Percentiles rank a stretch among this genome's conserved stretches.
These are phyloP conservation scores for Myotis davidii DNA, from an alignment of 2,113 vertebrate genomes.

Conservation along the genomic window DNA sequence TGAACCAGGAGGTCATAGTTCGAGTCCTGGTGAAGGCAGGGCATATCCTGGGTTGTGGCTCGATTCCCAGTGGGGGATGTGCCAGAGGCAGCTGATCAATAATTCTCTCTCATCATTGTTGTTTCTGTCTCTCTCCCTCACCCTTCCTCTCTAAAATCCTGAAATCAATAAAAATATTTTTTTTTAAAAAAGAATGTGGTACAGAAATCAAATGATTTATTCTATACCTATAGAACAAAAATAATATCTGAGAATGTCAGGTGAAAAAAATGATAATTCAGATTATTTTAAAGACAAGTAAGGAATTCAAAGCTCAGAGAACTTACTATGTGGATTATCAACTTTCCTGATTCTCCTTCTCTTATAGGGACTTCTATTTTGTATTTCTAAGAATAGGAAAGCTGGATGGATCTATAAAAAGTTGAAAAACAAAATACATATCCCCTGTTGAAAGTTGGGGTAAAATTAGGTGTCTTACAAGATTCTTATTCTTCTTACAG, in stretches of 20 bases:
- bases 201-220: background rate
- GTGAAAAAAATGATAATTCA: background rate
- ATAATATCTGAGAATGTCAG: background rate
- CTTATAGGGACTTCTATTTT: background rate
- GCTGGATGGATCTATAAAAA: background rate
- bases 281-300: background rate
- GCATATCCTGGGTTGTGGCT: no score
- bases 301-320: background rate
- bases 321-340: background rate
- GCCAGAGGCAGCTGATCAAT: no score
- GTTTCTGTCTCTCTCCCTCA: no score
- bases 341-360: background rate
- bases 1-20: no score
- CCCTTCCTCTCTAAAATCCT: no score
- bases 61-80: no score
- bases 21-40: no score
- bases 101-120: no score
- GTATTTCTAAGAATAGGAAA: background rate
- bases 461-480: background rate
- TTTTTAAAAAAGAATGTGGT: background rate
- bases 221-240: background rate
- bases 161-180: no score
- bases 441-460: background rate
- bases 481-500: background rate
- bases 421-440: slow-evolving; percentile 30